A percentile compares a stretch with the other conserved stretches of the same genome.
These are phyloP conservation scores for Tipula unca DNA, from an alignment of 2,888 invertebrate genomes.

Conservation along the genomic window DNA sequence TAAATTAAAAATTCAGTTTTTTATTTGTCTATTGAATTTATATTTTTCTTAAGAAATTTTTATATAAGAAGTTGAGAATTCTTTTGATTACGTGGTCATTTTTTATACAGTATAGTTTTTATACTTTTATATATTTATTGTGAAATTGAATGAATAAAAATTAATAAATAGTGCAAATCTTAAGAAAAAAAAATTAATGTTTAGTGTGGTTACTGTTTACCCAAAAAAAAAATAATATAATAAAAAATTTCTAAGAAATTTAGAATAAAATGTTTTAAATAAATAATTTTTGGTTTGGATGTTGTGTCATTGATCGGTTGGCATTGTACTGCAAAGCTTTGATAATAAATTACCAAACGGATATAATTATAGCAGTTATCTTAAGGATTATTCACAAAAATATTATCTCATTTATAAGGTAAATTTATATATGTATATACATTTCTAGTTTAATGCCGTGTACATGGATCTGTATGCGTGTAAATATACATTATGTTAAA, in stretches of 20 bases:
- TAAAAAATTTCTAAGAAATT: background rate
- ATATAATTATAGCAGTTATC: background rate
- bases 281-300: background rate
- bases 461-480: background rate
- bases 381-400: background rate
- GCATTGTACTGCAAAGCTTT: background rate
- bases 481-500: too few relatives aligned
- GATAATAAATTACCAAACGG: background rate
- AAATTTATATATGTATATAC: background rate
- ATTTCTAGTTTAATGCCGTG: background rate
- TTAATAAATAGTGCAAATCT: background rate
- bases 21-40: background rate
- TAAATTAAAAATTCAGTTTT: background rate
- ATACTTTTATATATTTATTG: background rate
- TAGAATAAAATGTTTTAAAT: background rate
- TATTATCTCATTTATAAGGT: background rate
- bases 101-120: background rate
- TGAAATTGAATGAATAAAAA: background rate
- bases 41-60: background rate
- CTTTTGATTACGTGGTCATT: conserved; percentile 14
- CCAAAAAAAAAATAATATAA: background rate
- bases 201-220: background rate
- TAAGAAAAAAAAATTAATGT: background rate
- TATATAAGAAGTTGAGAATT: background rate
- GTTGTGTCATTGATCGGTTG: background rate